Evolutionary conservation across 2,113 vertebrate genomes (phyloP).

Genomic region (Pseudopodoces humilis): DNA sequence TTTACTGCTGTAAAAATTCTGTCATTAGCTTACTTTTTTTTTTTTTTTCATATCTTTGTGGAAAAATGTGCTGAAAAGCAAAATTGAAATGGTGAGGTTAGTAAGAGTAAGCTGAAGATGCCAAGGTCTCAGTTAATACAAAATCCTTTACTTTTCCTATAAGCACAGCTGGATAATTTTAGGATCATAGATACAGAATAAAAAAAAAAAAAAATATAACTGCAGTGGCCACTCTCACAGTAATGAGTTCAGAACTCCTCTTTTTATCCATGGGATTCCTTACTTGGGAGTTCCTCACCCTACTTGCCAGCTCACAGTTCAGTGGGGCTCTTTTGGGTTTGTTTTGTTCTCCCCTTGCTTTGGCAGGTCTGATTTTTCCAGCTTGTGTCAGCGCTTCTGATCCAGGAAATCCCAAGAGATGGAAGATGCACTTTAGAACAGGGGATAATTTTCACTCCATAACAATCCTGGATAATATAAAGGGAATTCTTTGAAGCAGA

Average conservation of each 20-base stretch:
- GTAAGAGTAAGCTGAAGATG: background rate
- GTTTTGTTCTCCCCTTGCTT: background rate
- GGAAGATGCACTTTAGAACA: background rate
- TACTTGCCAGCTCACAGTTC: background rate
- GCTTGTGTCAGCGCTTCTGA: background rate
- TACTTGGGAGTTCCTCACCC: background rate
- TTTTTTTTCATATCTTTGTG: background rate
- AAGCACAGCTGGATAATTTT: background rate
- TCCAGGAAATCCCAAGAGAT: background rate
- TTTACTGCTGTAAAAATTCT: background rate
- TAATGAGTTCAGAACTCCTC: background rate
- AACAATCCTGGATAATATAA: background rate
- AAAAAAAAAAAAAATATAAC: background rate
- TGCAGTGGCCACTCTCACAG: background rate
- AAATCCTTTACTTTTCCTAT: background rate
- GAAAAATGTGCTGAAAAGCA: background rate
- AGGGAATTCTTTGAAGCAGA: background rate
- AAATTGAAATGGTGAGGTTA: background rate
- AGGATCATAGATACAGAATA: background rate
- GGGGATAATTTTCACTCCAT: background rate
- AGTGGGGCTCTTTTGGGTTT: background rate
- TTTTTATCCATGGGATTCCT: background rate
- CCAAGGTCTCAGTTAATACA: background rate
- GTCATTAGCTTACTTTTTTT: background rate
- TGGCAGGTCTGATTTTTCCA: background rate